Evolutionary conservation across 2,113 vertebrate species (phyloP).

Genomic region (Todiramphus saurophagus): DNA sequence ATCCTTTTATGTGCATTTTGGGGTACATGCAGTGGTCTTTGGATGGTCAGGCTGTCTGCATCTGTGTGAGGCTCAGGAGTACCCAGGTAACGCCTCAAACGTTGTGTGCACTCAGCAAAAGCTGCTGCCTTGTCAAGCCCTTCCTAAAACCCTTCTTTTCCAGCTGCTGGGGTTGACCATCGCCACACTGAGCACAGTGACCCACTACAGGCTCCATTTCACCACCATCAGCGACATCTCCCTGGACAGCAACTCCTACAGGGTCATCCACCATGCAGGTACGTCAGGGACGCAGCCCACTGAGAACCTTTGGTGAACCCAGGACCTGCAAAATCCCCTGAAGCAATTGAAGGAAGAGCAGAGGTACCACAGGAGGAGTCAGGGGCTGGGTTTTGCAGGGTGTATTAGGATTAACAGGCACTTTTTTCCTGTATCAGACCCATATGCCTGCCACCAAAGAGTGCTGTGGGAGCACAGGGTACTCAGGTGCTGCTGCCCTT

Average conservation of each 20-base stretch:
- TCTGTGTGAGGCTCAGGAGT: not conserved
- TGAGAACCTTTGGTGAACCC: not conserved
- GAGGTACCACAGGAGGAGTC: not conserved
- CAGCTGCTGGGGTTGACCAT: slow-evolving; percentile 66
- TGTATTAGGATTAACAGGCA: not conserved
- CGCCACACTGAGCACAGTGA: slow-evolving; percentile 46
- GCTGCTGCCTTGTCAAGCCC: not conserved
- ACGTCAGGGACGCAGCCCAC: accelerated
- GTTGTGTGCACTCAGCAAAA: not conserved
- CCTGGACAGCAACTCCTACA: slow-evolving; percentile 30
- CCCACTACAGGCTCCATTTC: slow-evolving; percentile 50
- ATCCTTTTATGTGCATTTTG: not conserved
- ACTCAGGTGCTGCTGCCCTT: not conserved
- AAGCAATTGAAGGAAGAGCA: not conserved
- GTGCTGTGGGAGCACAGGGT: not conserved
- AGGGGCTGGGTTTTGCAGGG: not conserved
- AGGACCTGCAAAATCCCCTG: not conserved
- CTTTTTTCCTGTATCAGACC: not conserved
- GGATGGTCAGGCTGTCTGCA: not conserved
- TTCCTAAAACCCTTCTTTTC: not conserved
- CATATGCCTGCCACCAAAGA: accelerated
- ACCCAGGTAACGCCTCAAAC: not conserved
- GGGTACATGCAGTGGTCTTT: not conserved
- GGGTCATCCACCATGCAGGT: slow-evolving; percentile 53
- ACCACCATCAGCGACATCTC: slow-evolving; percentile 36